phyloP scores from a whole-genome alignment of 2,888 invertebrate species.

The Lutraria lutraria region DNA sequence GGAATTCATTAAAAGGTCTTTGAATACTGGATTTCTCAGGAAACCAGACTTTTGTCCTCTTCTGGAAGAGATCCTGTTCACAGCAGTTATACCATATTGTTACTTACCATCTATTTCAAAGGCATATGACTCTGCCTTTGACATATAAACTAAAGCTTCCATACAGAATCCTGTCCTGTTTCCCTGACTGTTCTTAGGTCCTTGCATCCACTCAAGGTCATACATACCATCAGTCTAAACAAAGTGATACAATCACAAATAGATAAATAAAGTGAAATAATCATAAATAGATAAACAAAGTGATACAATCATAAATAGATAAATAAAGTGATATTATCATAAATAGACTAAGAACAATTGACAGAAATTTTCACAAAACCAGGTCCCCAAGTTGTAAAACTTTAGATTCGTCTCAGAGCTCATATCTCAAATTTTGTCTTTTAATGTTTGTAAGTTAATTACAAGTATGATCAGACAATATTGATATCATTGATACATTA shows the following conservation, averaged over 20 bases:
- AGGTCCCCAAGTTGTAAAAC: too few species aligned
- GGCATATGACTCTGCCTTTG: constrained; percentile 79
- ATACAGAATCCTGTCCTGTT: constrained; percentile 71
- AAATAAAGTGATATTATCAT: neutral
- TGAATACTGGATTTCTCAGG: too few species aligned
- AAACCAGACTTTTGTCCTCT: too few species aligned
- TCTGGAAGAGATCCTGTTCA: too few species aligned
- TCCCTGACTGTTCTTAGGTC: constrained; percentile 56
- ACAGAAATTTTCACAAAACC: neutral
- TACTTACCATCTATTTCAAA: constrained; percentile 79
- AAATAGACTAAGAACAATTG: neutral
- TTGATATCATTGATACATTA: too few species aligned
- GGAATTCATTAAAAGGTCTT: too few species aligned
- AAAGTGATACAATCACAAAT: neutral
- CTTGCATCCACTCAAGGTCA: constrained; percentile 79
- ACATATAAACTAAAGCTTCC: constrained; percentile 68
- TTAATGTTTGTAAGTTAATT: too few species aligned
- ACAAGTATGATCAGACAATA: too few species aligned
- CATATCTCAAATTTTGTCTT: too few species aligned
- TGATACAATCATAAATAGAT: neutral
- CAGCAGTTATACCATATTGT: too few species aligned
- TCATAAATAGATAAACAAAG: constrained; percentile 40
- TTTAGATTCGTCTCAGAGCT: too few species aligned
- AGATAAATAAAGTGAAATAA: neutral
- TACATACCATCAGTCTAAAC: constrained; percentile 66